These are phyloP conservation scores for Plusia festucae DNA, from an alignment of 2,888 invertebrate species.

Conservation along the genomic window DNA sequence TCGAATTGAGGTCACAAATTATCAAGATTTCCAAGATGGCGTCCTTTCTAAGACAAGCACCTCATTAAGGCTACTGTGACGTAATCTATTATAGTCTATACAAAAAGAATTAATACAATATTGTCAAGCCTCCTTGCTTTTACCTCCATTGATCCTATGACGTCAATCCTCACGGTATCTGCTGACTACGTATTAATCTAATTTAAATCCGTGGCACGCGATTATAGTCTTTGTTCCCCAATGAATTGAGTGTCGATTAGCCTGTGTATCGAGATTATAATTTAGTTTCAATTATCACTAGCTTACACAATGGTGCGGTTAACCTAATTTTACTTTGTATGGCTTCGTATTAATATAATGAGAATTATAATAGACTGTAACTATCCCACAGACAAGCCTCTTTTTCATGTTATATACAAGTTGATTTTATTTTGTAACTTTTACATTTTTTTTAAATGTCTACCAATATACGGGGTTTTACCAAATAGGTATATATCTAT, in stretches of 20 bases:
- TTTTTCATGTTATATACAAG: too few relatives aligned
- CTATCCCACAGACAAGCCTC: too few relatives aligned
- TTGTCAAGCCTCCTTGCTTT: conserved; percentile 24
- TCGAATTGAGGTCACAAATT: too few relatives aligned
- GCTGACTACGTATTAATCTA: conserved; percentile 34
- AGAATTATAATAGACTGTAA: background rate
- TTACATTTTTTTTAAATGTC: too few relatives aligned
- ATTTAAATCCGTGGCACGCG: conserved; percentile 11
- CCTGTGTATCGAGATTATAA: conserved; percentile 15
- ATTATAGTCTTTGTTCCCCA: conserved; percentile 21
- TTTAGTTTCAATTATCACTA: conserved; percentile 29
- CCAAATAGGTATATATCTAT: too few relatives aligned
- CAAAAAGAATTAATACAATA: conserved; percentile 10
- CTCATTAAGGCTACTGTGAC: background rate
- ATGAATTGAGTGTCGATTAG: conserved; percentile 4
- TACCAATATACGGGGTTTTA: too few relatives aligned
- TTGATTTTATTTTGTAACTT: too few relatives aligned
- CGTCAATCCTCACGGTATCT: conserved; percentile 36
- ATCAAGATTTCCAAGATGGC: too few relatives aligned
- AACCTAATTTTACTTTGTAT: conserved; percentile 26
- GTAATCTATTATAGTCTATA: background rate
- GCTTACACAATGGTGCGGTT: conserved; percentile 20
- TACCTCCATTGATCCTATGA: conserved; percentile 43
- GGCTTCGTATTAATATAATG: conserved; percentile 19
- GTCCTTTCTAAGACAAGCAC: background rate